Conservation (phyloP, 2,797 vertebrate species). For the Numenius phaeopus region DNA sequence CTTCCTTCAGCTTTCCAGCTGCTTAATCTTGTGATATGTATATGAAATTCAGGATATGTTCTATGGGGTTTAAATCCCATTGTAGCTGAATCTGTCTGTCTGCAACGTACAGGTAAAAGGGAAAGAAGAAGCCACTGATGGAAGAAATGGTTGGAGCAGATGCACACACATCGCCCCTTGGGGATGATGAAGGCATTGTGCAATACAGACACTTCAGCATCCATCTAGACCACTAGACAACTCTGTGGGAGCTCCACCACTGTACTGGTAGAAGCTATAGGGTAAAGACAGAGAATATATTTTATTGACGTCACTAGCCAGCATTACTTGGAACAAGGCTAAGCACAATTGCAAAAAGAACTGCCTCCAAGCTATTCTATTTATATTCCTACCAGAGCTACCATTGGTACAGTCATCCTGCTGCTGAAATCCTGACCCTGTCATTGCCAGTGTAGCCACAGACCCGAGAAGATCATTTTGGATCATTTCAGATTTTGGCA, state of each 20-base stretch:
- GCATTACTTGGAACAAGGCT: conserved; percentile 50
- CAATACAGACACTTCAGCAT: not conserved
- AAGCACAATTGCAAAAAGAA: conserved; percentile 42
- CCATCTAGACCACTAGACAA: not conserved
- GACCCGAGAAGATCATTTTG: conserved; percentile 36
- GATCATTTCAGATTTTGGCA: conserved; percentile 56
- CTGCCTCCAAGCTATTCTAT: conserved; percentile 65
- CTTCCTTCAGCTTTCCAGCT: not conserved
- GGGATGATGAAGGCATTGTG: not conserved
- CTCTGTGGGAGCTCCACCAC: not conserved
- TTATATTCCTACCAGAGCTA: conserved; percentile 53
- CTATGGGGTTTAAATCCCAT: not conserved
- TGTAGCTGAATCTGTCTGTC: not conserved
- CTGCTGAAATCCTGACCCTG: conserved; percentile 57
- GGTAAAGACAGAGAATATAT: conserved; percentile 8
- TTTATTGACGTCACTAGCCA: conserved; percentile 36
- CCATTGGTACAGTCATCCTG: conserved; percentile 48
- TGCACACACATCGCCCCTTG: not conserved
- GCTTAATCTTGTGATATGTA: not conserved
- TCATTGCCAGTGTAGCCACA: conserved; percentile 31
- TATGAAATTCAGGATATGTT: not conserved
- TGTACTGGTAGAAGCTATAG: not conserved
- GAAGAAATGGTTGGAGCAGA: not conserved
- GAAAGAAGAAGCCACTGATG: not conserved
- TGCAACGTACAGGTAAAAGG: not conserved